Conservation (phyloP, 2,797 vertebrate genomes). For the Rhynchotus rufescens region DNA sequence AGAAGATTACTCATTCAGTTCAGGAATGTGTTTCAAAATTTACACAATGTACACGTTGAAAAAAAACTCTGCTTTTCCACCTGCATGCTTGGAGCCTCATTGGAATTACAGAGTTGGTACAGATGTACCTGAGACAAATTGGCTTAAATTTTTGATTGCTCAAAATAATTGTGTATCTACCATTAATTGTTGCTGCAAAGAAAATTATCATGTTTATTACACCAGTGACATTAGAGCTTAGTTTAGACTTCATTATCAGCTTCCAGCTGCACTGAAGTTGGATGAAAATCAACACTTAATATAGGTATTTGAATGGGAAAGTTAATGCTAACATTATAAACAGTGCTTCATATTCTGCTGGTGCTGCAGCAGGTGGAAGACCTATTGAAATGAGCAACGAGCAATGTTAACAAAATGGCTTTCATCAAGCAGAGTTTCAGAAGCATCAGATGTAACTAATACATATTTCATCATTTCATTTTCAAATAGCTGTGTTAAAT, state of each 20-base stretch:
- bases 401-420: neutral
- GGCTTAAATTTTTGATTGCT: neutral
- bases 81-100: neutral
- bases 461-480: neutral
- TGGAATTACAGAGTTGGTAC: neutral
- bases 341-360: neutral
- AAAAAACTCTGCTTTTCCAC: neutral
- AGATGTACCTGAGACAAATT: neutral
- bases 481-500: neutral
- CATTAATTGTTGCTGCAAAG: neutral
- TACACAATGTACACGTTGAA: neutral
- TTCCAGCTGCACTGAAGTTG: slow-evolving; percentile 22
- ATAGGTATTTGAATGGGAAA: neutral
- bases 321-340: neutral
- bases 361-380: neutral
- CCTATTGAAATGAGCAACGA: neutral
- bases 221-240: neutral
- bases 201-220: neutral
- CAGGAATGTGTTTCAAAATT: neutral
- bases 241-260: neutral
- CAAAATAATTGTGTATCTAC: neutral
- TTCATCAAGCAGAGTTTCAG: neutral
- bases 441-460: neutral
- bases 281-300: neutral
- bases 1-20: neutral